Evolutionary conservation across 1,140 invertebrate species (phyloP).

Genomic region (Rhizoglyphus robini): DNA sequence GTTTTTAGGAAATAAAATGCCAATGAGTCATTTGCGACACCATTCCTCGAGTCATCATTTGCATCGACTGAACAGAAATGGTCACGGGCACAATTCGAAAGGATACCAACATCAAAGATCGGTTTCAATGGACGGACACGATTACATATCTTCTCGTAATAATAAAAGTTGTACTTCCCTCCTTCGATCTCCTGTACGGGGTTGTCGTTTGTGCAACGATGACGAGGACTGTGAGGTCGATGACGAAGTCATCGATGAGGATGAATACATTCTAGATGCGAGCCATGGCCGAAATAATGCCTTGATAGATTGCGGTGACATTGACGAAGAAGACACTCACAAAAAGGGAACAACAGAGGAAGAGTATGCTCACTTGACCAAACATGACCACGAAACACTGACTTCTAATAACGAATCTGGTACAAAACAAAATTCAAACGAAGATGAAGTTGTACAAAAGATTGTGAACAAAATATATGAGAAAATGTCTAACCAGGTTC

Average conservation of each 20-base stretch:
- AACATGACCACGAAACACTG: too few species aligned
- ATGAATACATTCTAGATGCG: neutral
- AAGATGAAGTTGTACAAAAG: neutral
- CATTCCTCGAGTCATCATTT: neutral
- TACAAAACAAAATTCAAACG: neutral
- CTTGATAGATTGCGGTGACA: neutral
- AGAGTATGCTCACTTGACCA: neutral
- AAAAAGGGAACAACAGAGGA: neutral
- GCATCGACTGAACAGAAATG: neutral
- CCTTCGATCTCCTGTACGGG: neutral
- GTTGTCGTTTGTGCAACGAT: conserved; percentile 7
- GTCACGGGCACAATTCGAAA: neutral
- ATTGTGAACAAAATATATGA: conserved; percentile 11
- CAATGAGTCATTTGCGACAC: neutral
- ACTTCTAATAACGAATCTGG: neutral
- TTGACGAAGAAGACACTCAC: neutral
- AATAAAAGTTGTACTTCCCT: neutral
- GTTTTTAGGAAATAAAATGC: neutral
- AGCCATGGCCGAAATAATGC: neutral
- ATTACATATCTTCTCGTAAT: neutral
- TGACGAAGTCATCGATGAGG: neutral
- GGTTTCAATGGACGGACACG: conserved; percentile 5
- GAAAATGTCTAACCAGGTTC: conserved; percentile 6
- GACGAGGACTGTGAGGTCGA: conserved; percentile 5
- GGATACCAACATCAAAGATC: neutral